Percentiles rank a stretch among this genome's conserved stretches.
These are phyloP conservation scores for Octodon degus DNA, from an alignment of 2,113 vertebrate genomes.

Conservation along the genomic window DNA sequence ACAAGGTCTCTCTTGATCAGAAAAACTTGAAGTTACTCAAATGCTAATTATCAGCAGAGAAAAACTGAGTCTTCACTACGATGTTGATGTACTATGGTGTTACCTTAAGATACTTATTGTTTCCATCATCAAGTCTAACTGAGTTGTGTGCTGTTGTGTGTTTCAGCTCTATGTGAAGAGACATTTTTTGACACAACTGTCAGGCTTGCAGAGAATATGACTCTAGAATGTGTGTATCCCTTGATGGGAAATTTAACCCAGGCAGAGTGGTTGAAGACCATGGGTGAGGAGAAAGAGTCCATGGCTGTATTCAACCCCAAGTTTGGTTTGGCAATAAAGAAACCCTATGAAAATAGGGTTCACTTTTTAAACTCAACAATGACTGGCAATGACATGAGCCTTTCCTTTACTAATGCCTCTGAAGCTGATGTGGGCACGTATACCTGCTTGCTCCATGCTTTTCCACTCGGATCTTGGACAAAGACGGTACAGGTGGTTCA, in stretches of 20 bases:
- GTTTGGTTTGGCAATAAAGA: constrained; percentile 65
- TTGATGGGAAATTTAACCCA: constrained; percentile 84
- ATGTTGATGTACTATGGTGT: background rate
- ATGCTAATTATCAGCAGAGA: background rate
- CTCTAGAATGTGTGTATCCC: constrained; percentile 88
- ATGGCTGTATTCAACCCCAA: constrained; percentile 86
- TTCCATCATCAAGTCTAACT: constrained; percentile 10
- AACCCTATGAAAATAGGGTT: constrained; percentile 84
- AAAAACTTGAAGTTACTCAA: background rate
- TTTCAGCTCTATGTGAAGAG: constrained; percentile 82
- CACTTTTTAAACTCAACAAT: constrained; percentile 83
- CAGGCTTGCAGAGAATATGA: constrained; percentile 87
- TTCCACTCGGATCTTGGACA: constrained; percentile 86
- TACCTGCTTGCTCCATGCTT: constrained; percentile 87
- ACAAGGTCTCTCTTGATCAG: constrained; percentile 24
- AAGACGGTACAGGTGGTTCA: constrained; percentile 84
- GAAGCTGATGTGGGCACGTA: constrained; percentile 88
- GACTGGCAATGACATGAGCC: constrained; percentile 83
- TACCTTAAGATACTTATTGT: background rate
- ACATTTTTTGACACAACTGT: constrained; percentile 81
- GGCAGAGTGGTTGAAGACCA: constrained; percentile 88
- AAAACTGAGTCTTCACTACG: background rate
- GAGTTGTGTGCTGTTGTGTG: constrained; percentile 19
- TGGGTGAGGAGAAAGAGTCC: constrained; percentile 58
- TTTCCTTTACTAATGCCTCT: constrained; percentile 86